phyloP scores from a whole-genome alignment of 2,113 vertebrate genomes.

The Heteronetta atricapilla region DNA sequence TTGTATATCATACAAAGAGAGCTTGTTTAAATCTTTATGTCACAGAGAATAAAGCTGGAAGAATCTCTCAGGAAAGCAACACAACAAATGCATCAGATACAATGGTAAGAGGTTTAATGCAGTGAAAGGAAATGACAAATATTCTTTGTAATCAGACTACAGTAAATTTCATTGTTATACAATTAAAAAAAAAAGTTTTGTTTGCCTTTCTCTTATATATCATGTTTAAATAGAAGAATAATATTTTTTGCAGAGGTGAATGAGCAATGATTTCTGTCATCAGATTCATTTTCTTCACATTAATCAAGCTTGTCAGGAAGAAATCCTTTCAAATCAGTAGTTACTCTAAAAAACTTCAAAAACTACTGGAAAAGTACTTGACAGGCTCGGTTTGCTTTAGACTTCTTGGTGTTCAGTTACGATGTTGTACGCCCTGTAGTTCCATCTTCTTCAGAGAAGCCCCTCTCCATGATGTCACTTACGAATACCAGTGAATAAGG shows the following conservation, averaged over 20 bases:
- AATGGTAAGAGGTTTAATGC: constrained; percentile 75
- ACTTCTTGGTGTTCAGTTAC: background rate
- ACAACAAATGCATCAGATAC: constrained; percentile 81
- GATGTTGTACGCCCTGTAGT: background rate
- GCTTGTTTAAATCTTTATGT: background rate
- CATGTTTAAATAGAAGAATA: background rate
- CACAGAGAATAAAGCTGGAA: constrained; percentile 84
- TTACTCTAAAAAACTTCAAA: background rate
- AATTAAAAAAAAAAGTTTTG: background rate
- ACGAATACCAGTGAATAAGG: background rate
- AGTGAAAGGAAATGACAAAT: background rate
- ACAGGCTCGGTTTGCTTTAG: background rate
- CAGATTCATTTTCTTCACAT: background rate
- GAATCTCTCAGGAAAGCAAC: constrained; percentile 79
- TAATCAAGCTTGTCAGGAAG: background rate
- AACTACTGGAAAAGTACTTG: background rate
- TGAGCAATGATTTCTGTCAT: background rate
- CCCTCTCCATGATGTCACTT: background rate
- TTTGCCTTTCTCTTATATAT: background rate
- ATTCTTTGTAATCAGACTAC: background rate
- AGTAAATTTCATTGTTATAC: background rate
- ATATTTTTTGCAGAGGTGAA: background rate
- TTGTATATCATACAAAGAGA: background rate
- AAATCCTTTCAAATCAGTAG: background rate
- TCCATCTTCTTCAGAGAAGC: background rate